phyloP scores from a whole-genome alignment of 2,888 invertebrate species.

The Pandemis cinnamomeana region DNA sequence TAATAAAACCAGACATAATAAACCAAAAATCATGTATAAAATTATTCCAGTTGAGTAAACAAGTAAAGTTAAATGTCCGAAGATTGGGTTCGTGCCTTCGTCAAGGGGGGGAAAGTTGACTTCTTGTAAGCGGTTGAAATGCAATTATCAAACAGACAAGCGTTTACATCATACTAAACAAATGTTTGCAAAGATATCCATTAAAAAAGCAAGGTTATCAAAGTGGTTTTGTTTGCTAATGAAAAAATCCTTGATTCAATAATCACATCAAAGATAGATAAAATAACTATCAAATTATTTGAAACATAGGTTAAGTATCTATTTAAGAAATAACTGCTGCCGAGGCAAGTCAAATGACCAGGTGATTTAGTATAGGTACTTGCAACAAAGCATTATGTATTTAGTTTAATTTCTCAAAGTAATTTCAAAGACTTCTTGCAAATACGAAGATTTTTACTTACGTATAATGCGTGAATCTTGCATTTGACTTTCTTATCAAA shows the following conservation, averaged over 20 bases:
- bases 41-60: constrained; percentile 40
- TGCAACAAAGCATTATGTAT: neutral
- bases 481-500: constrained; percentile 33
- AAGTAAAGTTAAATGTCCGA: constrained; percentile 36
- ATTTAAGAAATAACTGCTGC: neutral
- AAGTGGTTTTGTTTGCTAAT: constrained; percentile 4
- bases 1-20: constrained; percentile 35
- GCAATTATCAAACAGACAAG: constrained; percentile 22
- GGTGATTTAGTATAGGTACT: neutral
- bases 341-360: neutral
- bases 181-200: constrained; percentile 30
- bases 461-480: constrained; percentile 33
- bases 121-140: constrained; percentile 29
- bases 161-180: constrained; percentile 25
- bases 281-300: neutral
- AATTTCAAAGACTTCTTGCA: neutral
- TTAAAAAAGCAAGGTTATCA: constrained; percentile 22
- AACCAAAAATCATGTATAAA: constrained; percentile 36
- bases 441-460: constrained; percentile 28
- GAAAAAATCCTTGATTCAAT: neutral
- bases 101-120: constrained; percentile 34
- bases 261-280: neutral
- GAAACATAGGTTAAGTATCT: neutral
- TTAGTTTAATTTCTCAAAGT: neutral
- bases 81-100: constrained; percentile 41